phyloP scores from a whole-genome alignment of 1,140 invertebrate genomes.

The Diabrotica virgifera region DNA sequence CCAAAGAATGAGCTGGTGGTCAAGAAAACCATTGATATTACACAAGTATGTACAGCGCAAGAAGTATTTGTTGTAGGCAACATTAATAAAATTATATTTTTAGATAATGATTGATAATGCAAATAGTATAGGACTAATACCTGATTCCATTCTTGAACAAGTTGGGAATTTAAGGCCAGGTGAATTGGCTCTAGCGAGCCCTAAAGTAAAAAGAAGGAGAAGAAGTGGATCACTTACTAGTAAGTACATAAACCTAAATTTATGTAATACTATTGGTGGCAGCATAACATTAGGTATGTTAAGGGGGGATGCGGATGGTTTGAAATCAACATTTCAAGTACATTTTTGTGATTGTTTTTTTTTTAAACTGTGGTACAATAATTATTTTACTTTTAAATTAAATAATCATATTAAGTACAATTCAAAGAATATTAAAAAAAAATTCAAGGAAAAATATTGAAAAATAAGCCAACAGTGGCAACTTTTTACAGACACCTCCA shows the following conservation, averaged over 20 bases:
- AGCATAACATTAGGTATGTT: too few species aligned
- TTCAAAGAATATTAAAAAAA: too few species aligned
- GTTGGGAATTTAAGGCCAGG: conserved; percentile 36
- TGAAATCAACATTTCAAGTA: too few species aligned
- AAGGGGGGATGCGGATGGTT: too few species aligned
- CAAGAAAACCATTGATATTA: conserved; percentile 43
- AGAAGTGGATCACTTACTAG: conserved; percentile 83
- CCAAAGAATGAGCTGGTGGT: conserved; percentile 38
- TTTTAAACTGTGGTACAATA: too few species aligned
- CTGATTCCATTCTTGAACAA: conserved; percentile 54
- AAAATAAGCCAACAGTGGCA: too few species aligned
- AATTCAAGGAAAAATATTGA: too few species aligned
- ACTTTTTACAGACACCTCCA: too few species aligned
- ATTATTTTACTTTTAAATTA: too few species aligned
- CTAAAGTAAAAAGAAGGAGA: conserved; percentile 69
- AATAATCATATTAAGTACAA: too few species aligned
- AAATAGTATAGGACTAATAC: conserved; percentile 67
- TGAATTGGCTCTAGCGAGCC: conserved; percentile 39
- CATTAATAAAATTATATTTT: conserved; percentile 41
- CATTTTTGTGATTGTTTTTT: too few species aligned
- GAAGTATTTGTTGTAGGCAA: neutral
- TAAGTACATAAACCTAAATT: conserved; percentile 49
- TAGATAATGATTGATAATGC: conserved; percentile 76
- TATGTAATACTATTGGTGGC: too few species aligned
- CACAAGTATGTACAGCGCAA: conserved; percentile 34